These are phyloP conservation scores for Gephyroberyx darwinii DNA, from an alignment of 2,797 vertebrate species.

Conservation along the genomic window DNA sequence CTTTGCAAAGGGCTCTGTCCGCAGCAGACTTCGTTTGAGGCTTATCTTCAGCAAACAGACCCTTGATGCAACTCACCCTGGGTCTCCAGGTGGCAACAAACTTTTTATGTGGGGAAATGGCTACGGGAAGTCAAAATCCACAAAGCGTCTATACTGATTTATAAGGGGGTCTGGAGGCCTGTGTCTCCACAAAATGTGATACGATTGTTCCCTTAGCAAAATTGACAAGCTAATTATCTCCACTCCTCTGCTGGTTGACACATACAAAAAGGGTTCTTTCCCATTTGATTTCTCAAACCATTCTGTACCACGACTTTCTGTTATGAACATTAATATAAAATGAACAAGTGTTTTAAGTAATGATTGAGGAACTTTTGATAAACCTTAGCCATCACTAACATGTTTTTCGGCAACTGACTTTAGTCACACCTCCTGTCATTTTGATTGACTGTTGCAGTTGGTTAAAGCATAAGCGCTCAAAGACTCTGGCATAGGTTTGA, in stretches of 20 bases:
- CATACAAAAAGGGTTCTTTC: background rate
- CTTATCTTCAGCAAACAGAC: slow-evolving; percentile 75
- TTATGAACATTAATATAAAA: background rate
- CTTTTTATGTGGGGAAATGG: slow-evolving; percentile 56
- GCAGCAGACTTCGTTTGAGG: slow-evolving; percentile 45
- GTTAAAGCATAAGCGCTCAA: slow-evolving; percentile 1
- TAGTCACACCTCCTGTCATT: background rate
- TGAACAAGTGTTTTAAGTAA: background rate
- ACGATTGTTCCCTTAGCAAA: background rate
- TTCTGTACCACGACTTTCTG: no score
- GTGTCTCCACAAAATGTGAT: slow-evolving; percentile 20
- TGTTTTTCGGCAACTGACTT: background rate
- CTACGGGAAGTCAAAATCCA: slow-evolving; percentile 29
- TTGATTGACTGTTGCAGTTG: background rate
- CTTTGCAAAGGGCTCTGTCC: slow-evolving; percentile 60
- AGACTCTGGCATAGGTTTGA: background rate
- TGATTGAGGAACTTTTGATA: background rate
- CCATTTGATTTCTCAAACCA: background rate
- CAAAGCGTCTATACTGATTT: slow-evolving; percentile 24
- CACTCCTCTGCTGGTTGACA: background rate
- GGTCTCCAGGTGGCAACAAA: slow-evolving; percentile 60
- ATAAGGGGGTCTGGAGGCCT: slow-evolving; percentile 4
- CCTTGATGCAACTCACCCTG: slow-evolving; percentile 50
- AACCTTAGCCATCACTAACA: background rate
- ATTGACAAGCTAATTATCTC: background rate